phyloP scores from a whole-genome alignment of 2,888 invertebrate genomes.

The Drosophila setosimentum region DNA sequence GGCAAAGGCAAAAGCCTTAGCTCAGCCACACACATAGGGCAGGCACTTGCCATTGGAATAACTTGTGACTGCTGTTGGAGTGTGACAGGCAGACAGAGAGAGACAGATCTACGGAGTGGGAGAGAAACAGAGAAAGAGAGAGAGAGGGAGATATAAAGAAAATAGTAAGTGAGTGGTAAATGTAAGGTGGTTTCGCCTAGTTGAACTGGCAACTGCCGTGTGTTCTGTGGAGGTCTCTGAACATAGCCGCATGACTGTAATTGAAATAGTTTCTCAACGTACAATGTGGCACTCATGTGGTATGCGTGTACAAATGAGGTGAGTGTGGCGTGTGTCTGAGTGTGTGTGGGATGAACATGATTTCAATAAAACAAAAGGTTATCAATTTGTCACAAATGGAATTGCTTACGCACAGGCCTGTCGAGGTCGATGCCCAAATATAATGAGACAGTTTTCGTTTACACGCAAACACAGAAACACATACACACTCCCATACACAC shows the following conservation, averaged over 20 bases:
- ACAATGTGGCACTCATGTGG: conserved; percentile 37
- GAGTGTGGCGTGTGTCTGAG: conserved; percentile 6
- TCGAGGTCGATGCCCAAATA: conserved; percentile 39
- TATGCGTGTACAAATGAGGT: conserved; percentile 2
- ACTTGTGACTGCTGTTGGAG: conserved; percentile 30
- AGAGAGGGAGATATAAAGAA: background rate
- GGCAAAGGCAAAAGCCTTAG: conserved; percentile 33
- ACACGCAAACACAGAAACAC: conserved; percentile 1
- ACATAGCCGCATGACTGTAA: conserved; percentile 56
- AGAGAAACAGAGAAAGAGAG: background rate
- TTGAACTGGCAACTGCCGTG: conserved; percentile 35
- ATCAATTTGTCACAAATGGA: conserved; percentile 75
- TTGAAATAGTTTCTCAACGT: conserved; percentile 74
- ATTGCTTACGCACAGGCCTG: conserved; percentile 56
- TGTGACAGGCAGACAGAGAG: background rate
- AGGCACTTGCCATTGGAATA: conserved; percentile 47
- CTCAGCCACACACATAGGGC: conserved; percentile 23
- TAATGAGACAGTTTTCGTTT: conserved; percentile 48
- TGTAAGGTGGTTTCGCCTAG: conserved; percentile 17
- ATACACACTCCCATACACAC: conserved; percentile 3
- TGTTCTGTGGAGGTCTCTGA: conserved; percentile 10
- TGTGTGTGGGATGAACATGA: conserved; percentile 47
- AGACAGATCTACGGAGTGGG: background rate
- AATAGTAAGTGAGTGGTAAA: background rate
- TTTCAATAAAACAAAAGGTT: conserved; percentile 76